Evolutionary conservation across 2,113 vertebrate species (phyloP).

Genomic region (Maccullochella peelii): DNA sequence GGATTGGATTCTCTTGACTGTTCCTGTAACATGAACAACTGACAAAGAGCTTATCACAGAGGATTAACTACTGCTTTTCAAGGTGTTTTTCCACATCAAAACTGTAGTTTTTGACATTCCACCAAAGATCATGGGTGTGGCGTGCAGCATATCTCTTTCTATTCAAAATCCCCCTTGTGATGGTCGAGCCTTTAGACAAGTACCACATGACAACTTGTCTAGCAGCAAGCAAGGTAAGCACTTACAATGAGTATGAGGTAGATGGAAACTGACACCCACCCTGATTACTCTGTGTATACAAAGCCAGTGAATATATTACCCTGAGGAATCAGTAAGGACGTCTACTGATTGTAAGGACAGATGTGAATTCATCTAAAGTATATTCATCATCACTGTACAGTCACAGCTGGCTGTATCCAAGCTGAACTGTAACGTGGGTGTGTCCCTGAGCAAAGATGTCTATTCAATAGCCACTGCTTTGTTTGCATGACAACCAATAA

Average conservation of each 20-base stretch:
- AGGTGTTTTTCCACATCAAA: conserved; percentile 72
- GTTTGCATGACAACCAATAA: conserved; percentile 83
- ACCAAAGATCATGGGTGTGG: conserved; percentile 71
- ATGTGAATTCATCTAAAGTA: conserved; percentile 22
- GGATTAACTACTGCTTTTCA: conserved; percentile 70
- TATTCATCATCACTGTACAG: conserved; percentile 44
- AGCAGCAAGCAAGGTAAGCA: conserved; percentile 45
- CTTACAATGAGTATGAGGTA: conserved; percentile 22
- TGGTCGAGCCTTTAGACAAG: conserved; percentile 42
- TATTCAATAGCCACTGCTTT: conserved; percentile 67
- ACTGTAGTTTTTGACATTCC: conserved; percentile 58
- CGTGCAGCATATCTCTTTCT: conserved; percentile 42
- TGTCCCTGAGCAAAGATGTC: conserved; percentile 59
- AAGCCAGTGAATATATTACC: conserved; percentile 23
- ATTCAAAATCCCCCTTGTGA: conserved; percentile 47
- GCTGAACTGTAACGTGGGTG: conserved; percentile 57
- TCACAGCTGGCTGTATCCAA: conserved; percentile 45
- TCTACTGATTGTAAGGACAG: conserved; percentile 26
- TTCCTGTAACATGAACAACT: conserved; percentile 69
- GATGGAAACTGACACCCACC: conserved; percentile 41
- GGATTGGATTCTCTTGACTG: conserved; percentile 66
- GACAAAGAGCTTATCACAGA: conserved; percentile 74
- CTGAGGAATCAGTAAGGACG: conserved; percentile 15
- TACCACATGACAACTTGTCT: conserved; percentile 52
- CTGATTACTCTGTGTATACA: conserved; percentile 36